Base-by-base conservation (phyloP, 92 coral and sea anemone species). In the Umimayanthus chanpuru region DNA sequence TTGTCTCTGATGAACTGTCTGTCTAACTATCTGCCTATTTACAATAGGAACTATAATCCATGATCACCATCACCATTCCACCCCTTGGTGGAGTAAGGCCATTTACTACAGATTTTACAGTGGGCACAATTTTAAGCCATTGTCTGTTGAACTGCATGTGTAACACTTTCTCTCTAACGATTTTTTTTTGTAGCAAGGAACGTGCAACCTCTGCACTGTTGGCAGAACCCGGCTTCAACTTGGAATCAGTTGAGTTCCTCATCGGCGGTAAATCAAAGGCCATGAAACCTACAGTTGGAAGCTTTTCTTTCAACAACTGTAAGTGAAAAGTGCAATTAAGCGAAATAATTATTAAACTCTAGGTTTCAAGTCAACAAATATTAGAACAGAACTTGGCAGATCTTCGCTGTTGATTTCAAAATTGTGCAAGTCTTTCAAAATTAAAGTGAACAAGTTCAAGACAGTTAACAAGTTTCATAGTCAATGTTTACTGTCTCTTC, bases 201-300 rank as follows among this genome's bases (percentile, higher is more conserved):
- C 94, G 99, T 68, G 98, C 98, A 18, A 95, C 98, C 4, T 90
- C 96, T n/a, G 92, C 96, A 0, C 72, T 96, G 80, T 88, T 96
- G 21, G 98, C 96, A 0, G 99, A 96, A 71, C 99, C 99, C 6
- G 98, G 99, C 5, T 96, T 95, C 43, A 93, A 92, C 26, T 73
- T 96, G 71, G 96, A 95, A 73, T 93, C 99, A 3, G 98, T 96
- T 26, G 93, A 93, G 77, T 94, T 96, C 76, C 89, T 96, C 39
- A 86, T 95, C 70, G 99, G 98, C 30, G 94, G 96, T 2, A 88
- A 89, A 80, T 41, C 93, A 66, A 90, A 90, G 32, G 90, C 94
- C 40, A 92, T 89, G 39, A 84, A 90, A 68, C 61, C 90, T 25
- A 32, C 92, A 43, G 87, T 89, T 9, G 91, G 93, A 30, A 85